A percentile compares a stretch with the other conserved stretches of the same genome.
These are phyloP conservation scores for Rhagonycha lutea DNA, from an alignment of 2,888 invertebrate genomes.

Conservation along the genomic window DNA sequence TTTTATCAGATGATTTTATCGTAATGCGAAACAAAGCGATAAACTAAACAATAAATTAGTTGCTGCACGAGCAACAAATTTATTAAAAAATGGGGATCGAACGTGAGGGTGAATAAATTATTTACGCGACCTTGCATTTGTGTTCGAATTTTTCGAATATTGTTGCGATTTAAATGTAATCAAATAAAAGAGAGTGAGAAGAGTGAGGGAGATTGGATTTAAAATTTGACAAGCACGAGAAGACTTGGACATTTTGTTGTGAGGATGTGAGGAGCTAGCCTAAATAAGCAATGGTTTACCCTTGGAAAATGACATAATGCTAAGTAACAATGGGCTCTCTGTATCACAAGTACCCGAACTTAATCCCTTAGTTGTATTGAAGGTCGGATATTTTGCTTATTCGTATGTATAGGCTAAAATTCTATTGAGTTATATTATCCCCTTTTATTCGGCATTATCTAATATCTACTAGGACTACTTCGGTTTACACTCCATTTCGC, in stretches of 20 bases:
- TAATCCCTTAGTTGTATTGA: conserved; percentile 47
- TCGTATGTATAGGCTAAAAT: conserved; percentile 33
- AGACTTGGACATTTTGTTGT: conserved; percentile 21
- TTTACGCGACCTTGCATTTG: conserved; percentile 1
- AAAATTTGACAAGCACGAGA: not conserved
- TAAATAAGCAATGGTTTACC: conserved; percentile 46
- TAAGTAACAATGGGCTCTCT: conserved; percentile 32
- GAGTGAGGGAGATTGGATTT: not conserved
- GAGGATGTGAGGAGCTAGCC: conserved; percentile 36
- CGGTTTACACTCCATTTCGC: conserved; percentile 50
- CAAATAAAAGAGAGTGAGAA: not conserved
- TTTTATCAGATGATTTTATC: conserved; percentile 4
- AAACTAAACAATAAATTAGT: conserved; percentile 5
- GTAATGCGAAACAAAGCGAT: conserved; percentile 3
- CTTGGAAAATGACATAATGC: conserved; percentile 51
- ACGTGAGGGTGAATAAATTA: conserved; percentile 3
- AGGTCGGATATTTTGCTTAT: conserved; percentile 44
- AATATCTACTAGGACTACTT: conserved; percentile 44
- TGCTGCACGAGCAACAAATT: conserved; percentile 2
- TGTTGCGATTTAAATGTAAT: not conserved
- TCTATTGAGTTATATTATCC: conserved; percentile 42
- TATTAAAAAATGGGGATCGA: conserved; percentile 2
- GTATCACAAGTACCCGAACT: conserved; percentile 45
- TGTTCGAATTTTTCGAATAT: not conserved
- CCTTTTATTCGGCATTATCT: conserved; percentile 46